These are phyloP conservation scores for Macrosiphum euphorbiae DNA, from an alignment of 2,888 invertebrate genomes.

Conservation along the genomic window DNA sequence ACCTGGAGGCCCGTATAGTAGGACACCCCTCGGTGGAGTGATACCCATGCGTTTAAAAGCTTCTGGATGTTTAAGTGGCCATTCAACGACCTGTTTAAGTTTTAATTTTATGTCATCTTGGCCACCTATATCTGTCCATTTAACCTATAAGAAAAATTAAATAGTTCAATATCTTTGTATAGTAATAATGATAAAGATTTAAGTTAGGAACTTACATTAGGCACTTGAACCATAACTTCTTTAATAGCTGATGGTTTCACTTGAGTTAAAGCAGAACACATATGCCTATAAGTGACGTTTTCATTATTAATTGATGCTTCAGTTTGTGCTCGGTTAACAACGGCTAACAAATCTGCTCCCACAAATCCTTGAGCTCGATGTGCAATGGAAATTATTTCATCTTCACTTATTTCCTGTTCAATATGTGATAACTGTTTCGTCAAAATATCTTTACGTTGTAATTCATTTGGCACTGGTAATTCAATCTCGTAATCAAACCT, in stretches of 20 bases:
- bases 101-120: slow-evolving; percentile 87
- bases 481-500: slow-evolving; percentile 87
- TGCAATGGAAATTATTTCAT: slow-evolving; percentile 77
- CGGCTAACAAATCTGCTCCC: slow-evolving; percentile 85
- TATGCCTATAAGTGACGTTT: slow-evolving; percentile 72
- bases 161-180: neutral
- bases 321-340: slow-evolving; percentile 82
- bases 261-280: slow-evolving; percentile 77
- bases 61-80: slow-evolving; percentile 91
- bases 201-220: slow-evolving; percentile 76
- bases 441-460: slow-evolving; percentile 79
- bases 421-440: slow-evolving; percentile 73
- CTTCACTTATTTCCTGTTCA: slow-evolving; percentile 67
- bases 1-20: slow-evolving; percentile 98
- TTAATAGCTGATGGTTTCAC: slow-evolving; percentile 93
- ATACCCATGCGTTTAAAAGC: slow-evolving; percentile 86
- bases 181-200: neutral
- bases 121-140: slow-evolving; percentile 95
- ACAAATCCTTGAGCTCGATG: slow-evolving; percentile 89
- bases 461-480: slow-evolving; percentile 80
- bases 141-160: slow-evolving; percentile 70
- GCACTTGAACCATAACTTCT: slow-evolving; percentile 88
- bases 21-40: slow-evolving; percentile 87
- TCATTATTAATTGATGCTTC: slow-evolving; percentile 68
- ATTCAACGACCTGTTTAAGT: slow-evolving; percentile 90